Percentiles rank a stretch among this genome's conserved stretches.
Conservation (phyloP, 2,888 invertebrate species). For the Drosophila neonasuta region DNA sequence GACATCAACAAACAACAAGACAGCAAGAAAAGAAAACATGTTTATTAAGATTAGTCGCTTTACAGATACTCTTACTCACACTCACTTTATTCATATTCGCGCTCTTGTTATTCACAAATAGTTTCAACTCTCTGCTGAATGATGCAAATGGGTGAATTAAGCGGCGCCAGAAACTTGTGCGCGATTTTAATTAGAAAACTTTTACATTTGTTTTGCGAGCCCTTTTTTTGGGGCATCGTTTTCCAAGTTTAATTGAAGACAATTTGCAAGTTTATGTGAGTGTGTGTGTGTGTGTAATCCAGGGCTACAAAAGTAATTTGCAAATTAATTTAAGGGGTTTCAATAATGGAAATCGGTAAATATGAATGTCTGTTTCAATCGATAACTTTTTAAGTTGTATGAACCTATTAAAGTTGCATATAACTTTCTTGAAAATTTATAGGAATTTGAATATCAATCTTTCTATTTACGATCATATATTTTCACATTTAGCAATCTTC, state of each 20-base stretch:
- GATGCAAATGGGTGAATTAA: constrained; percentile 19
- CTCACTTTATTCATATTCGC: neutral
- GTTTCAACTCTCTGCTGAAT: constrained; percentile 33
- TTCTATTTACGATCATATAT: no score
- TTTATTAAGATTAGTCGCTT: constrained; percentile 29
- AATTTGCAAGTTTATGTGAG: neutral
- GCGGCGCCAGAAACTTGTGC: constrained; percentile 49
- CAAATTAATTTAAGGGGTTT: neutral
- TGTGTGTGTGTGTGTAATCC: constrained; percentile 4
- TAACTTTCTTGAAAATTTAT: no score
- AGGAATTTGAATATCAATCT: no score
- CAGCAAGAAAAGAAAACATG: constrained; percentile 2
- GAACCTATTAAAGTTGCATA: no score
- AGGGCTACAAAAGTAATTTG: constrained; percentile 21
- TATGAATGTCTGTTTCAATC: no score
- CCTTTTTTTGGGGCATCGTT: constrained; percentile 21
- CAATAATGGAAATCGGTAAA: no score
- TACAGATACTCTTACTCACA: constrained; percentile 9
- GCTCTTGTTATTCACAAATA: constrained; percentile 28
- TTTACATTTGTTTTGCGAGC: constrained; percentile 52
- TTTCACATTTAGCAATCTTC: neutral
- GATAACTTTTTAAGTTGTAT: no score
- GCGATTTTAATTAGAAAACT: constrained; percentile 72
- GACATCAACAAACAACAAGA: constrained; percentile 36
- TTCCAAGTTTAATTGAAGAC: constrained; percentile 38